Percentiles rank a stretch among this genome's conserved stretches.
Evolutionary conservation across 2,797 vertebrate species (phyloP).

Genomic region (Spondyliosoma cantharus): DNA sequence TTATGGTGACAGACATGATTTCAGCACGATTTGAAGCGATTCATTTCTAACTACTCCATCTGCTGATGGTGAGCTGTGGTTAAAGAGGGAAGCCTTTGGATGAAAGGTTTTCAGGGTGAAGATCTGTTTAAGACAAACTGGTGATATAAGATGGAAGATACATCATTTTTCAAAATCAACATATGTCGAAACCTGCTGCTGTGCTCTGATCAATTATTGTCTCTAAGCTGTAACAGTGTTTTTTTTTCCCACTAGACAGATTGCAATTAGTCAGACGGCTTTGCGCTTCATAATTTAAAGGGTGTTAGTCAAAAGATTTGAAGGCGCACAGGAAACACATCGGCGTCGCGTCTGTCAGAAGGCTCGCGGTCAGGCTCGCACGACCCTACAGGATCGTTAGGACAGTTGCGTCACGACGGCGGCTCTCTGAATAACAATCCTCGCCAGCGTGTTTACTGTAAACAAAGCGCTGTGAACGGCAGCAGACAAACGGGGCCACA

Average conservation of each 20-base stretch:
- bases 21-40: no score
- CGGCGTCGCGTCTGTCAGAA: constrained; percentile 3
- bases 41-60: no score
- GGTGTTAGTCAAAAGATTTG: not conserved
- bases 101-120: not conserved
- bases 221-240: not conserved
- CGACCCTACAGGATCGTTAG: constrained; percentile 1
- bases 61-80: no score
- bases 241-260: not conserved
- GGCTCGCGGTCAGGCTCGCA: constrained; percentile 24
- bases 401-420: not conserved
- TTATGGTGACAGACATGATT: no score
- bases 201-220: not conserved
- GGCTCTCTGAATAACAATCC: constrained; percentile 19
- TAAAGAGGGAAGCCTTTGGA: not conserved
- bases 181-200: not conserved
- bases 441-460: constrained; percentile 66
- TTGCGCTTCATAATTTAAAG: not conserved
- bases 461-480: constrained; percentile 57
- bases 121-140: not conserved
- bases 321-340: constrained; percentile 12
- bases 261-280: not conserved
- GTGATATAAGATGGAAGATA: not conserved
- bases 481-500: constrained; percentile 38
- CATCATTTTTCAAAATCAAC: not conserved